Evolutionary conservation across 2,797 vertebrate species (phyloP), one percentile per base, ranked within the genome.

Genomic region (Pseudopleuronectes americanus): DNA sequence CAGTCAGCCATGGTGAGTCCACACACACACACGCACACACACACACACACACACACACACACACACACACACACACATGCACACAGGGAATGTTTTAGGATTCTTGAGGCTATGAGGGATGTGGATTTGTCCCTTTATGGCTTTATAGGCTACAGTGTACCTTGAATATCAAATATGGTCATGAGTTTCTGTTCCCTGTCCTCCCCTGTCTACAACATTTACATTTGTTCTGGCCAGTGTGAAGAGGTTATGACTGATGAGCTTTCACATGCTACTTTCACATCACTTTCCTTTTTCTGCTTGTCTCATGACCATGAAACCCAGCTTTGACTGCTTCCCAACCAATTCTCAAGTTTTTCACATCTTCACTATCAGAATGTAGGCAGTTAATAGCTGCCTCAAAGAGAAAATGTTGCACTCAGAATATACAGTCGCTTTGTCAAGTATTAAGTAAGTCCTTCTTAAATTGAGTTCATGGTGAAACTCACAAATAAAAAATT

Each of bases 1-100:
- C 96, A 0, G 75, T 98, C 90, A 98, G 96, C 67, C 97, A 97
- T 0, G 82, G 94, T 94, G 68, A 92, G 94, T 83, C 9, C 43
- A 43, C 54, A 57, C 47, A 48, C 64, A 23, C 62, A 19, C 22
- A 45, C 22, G 9, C 23, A 47, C 41, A 58, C 33, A 14, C 31
- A 38, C 47, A 21, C 47, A 10, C 47, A 21, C 47, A 21, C 47
- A 49, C 47, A 49, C 47, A 48, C 38, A 41, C 38, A 41, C 8
- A 13, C 38, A 13, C 12, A 38, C 36, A 38, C 36, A 8, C 36
- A 38, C 36, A 38, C 12, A 12, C 36, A n/a, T n/a, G n/a, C n/a
- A 38, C 36, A 12, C 13, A 41, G 12, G 3, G 14, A 16, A 10
- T 41, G 13, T 41, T 41, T 55, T 28, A 28, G 6, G 14, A 8